These are phyloP conservation scores for Tapera naevia DNA, from an alignment of 2,797 vertebrate species.

Conservation along the genomic window DNA sequence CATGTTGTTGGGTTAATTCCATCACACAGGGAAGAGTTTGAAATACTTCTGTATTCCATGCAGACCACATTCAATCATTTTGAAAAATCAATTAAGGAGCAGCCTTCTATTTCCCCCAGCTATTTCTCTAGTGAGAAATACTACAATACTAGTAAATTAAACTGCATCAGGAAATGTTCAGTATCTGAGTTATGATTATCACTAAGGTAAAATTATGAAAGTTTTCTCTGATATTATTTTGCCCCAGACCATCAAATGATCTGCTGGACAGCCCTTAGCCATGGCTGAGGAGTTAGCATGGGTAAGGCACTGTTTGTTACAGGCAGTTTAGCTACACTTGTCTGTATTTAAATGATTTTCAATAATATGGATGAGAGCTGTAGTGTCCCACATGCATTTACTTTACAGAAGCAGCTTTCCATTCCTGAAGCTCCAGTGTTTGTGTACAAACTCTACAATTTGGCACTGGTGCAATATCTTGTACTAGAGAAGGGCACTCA, in stretches of 20 bases:
- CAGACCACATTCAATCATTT: background rate
- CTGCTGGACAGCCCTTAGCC: background rate
- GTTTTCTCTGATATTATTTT: background rate
- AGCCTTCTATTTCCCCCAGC: background rate
- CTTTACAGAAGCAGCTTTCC: background rate
- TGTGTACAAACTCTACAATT: background rate
- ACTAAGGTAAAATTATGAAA: background rate
- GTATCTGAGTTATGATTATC: background rate
- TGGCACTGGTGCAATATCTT: no score
- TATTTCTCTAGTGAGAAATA: background rate
- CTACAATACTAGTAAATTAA: background rate
- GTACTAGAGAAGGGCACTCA: background rate
- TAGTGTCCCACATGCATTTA: background rate
- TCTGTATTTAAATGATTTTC: background rate
- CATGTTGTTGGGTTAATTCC: background rate
- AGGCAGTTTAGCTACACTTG: background rate
- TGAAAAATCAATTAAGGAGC: background rate
- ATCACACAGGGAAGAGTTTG: background rate
- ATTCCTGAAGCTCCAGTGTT: background rate
- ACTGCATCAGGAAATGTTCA: background rate
- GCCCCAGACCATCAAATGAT: background rate
- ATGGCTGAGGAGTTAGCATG: background rate
- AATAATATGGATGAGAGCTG: rapidly evolving
- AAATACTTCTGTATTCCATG: background rate
- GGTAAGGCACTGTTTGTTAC: background rate